Evolutionary conservation across 2,888 invertebrate species (phyloP).

Genomic region (Tanytarsus gracilentus): DNA sequence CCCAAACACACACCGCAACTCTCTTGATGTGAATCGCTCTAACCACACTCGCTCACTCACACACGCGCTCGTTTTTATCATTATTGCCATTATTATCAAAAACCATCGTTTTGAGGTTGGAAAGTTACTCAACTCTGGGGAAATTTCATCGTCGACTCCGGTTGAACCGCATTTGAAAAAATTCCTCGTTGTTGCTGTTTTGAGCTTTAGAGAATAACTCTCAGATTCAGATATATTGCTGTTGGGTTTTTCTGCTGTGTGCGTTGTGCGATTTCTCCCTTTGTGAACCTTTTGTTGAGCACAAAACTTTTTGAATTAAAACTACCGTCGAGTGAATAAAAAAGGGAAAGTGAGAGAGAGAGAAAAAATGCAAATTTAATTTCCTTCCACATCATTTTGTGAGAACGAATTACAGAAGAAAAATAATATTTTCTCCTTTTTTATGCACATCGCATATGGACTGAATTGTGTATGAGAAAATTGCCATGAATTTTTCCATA

Average conservation of each 20-base stretch:
- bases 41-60: not conserved
- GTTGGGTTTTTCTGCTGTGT: not conserved
- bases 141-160: constrained; percentile 7
- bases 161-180: constrained; percentile 1
- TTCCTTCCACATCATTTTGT: not conserved
- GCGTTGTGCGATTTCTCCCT: not conserved
- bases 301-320: constrained; percentile 11
- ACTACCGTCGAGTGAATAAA: too few relatives aligned
- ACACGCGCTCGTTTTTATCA: not conserved
- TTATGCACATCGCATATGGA: too few relatives aligned
- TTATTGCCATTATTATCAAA: constrained; percentile 15
- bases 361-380: constrained; percentile 2
- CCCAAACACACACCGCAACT: not conserved
- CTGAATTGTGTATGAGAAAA: too few relatives aligned
- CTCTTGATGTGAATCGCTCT: not conserved
- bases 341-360: too few relatives aligned
- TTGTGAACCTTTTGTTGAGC: not conserved
- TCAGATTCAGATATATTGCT: constrained; percentile 6
- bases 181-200: not conserved
- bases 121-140: constrained; percentile 12
- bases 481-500: too few relatives aligned
- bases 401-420: too few relatives aligned
- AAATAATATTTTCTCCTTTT: not conserved
- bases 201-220: constrained; percentile 11
- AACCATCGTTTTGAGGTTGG: not conserved